These are phyloP conservation scores for Tauraco hartlaubi DNA, from an alignment of 2,797 vertebrate genomes.

Conservation along the genomic window DNA sequence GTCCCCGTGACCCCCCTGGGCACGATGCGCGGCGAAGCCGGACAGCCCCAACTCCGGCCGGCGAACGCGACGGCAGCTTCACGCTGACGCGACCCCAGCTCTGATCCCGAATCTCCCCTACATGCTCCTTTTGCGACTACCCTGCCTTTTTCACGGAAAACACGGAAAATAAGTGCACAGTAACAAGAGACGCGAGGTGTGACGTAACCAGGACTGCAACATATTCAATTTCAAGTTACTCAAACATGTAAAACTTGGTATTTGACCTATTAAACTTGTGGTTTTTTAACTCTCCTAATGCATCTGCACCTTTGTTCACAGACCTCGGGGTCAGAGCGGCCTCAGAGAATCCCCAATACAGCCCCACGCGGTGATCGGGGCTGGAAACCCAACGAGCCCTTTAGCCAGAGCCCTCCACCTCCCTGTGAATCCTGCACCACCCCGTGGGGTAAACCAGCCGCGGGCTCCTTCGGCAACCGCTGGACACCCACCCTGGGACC, in stretches of 20 bases:
- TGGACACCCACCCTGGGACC: neutral
- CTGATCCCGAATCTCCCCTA: fast-evolving
- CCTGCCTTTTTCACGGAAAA: fast-evolving
- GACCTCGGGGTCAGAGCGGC: neutral
- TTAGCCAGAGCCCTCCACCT: neutral
- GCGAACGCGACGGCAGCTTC: fast-evolving
- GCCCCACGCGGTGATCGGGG: fast-evolving
- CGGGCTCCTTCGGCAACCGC: too few relatives aligned
- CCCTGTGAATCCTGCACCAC: neutral
- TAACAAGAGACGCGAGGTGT: fast-evolving
- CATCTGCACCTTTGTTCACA: neutral
- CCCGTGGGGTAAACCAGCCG: too few relatives aligned
- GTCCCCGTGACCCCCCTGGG: neutral
- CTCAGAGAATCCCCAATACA: fast-evolving
- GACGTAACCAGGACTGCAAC: neutral
- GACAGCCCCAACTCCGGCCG: neutral
- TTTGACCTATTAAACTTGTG: conserved; percentile 25
- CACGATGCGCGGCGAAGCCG: fast-evolving
- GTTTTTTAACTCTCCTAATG: neutral
- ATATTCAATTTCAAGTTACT: neutral
- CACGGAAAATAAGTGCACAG: fast-evolving
- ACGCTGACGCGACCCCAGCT: fast-evolving
- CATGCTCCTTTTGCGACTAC: neutral
- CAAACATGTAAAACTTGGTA: neutral
- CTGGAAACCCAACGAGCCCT: neutral